phyloP scores from a whole-genome alignment of 2,113 vertebrate genomes.

The Misgurnus mizolepis region DNA sequence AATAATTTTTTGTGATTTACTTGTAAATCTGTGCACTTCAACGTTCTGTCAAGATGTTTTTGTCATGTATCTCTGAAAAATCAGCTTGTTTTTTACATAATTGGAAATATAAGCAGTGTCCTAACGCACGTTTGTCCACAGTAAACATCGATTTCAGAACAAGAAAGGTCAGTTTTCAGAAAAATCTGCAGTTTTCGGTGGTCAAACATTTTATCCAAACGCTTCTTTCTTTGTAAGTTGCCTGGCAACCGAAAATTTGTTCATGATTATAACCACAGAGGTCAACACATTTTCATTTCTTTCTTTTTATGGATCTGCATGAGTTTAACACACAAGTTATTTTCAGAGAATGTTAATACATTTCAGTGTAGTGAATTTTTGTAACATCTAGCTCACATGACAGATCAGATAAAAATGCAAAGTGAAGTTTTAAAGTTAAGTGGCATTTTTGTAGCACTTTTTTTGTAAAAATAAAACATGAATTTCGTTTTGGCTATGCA shows the following conservation, averaged over 20 bases:
- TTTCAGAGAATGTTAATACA: not conserved
- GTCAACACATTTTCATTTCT: constrained; percentile 2
- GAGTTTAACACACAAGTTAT: not conserved
- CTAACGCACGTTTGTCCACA: too few species aligned
- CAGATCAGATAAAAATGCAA: not conserved
- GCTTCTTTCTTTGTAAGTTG: constrained; percentile 1
- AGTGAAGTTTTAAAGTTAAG: too few species aligned
- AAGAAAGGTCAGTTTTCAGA: not conserved
- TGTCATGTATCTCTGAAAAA: too few species aligned
- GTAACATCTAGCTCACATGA: not conserved
- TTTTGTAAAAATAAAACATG: too few species aligned
- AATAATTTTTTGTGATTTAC: too few species aligned
- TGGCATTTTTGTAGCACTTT: too few species aligned
- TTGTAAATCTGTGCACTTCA: too few species aligned
- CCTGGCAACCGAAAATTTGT: constrained; percentile 1
- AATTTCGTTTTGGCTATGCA: too few species aligned
- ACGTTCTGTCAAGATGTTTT: too few species aligned
- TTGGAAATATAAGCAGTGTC: too few species aligned
- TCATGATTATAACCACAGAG: not conserved
- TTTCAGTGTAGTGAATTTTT: not conserved
- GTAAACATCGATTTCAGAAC: not conserved
- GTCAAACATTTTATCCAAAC: not conserved
- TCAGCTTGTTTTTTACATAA: too few species aligned
- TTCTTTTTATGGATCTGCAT: constrained; percentile 1
- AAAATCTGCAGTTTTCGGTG: not conserved